Evolutionary conservation across 1,140 invertebrate genomes (phyloP).

Genomic region (Brachionus koreanus): DNA sequence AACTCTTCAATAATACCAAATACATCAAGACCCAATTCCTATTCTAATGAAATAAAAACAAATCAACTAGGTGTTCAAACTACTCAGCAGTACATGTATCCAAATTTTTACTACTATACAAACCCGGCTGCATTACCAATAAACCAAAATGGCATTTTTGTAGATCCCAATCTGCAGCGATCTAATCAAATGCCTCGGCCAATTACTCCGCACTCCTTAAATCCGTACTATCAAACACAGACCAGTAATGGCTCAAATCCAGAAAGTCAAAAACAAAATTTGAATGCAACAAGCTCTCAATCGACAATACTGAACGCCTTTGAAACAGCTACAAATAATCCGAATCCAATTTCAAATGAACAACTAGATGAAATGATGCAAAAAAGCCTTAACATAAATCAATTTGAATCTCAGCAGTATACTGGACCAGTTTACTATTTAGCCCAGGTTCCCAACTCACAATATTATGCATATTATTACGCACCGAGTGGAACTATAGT

Average conservation of each 20-base stretch:
- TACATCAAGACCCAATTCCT: neutral
- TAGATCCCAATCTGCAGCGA: neutral
- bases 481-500: neutral
- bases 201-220: neutral
- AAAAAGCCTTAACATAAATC: neutral
- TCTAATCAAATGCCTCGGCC: neutral
- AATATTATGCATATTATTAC: constrained; percentile 25
- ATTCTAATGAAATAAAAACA: neutral
- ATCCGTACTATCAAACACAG: neutral
- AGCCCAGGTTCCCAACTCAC: neutral
- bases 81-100: neutral
- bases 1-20: constrained; percentile 8
- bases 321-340: neutral
- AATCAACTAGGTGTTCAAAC: neutral
- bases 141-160: neutral
- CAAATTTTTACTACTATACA: constrained; percentile 23
- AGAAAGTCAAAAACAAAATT: neutral
- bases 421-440: constrained; percentile 19
- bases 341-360: neutral
- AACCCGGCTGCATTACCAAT: constrained; percentile 7
- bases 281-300: neutral
- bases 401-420: neutral
- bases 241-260: neutral
- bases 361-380: constrained; percentile 32
- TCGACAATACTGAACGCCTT: constrained; percentile 5